Evolutionary conservation across 2,888 invertebrate genomes (phyloP).

Genomic region (Petrophora chlorosata): DNA sequence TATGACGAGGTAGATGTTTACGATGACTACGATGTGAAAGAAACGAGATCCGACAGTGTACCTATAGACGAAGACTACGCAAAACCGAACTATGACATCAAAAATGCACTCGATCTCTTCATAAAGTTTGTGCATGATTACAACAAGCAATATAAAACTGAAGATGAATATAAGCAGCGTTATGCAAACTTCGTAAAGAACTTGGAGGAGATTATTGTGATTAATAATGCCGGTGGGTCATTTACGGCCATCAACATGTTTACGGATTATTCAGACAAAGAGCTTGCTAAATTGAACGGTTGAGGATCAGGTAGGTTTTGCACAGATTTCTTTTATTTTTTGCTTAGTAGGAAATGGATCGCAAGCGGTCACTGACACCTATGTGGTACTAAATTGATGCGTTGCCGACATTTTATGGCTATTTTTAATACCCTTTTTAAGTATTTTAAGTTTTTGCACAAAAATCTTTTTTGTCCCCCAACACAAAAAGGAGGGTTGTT

Average conservation of each 20-base stretch:
- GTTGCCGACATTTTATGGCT: too few species aligned
- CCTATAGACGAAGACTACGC: conserved; percentile 27
- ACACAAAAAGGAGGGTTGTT: too few species aligned
- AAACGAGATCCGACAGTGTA: conserved; percentile 18
- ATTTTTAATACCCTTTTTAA: too few species aligned
- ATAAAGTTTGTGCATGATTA: conserved; percentile 51
- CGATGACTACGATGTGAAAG: conserved; percentile 11
- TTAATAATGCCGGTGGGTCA: conserved; percentile 47
- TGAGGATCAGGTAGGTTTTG: conserved; percentile 24
- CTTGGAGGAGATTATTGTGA: conserved; percentile 56
- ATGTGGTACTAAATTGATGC: too few species aligned
- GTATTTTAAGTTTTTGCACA: too few species aligned
- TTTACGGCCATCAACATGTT: conserved; percentile 60
- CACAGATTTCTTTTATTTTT: background rate
- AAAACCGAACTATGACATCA: conserved; percentile 54
- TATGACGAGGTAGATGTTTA: conserved; percentile 29
- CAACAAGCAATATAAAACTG: conserved; percentile 53
- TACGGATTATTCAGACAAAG: conserved; percentile 50
- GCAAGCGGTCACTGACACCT: too few species aligned
- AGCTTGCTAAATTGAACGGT: conserved; percentile 35
- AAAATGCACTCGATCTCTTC: conserved; percentile 56
- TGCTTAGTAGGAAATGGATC: too few species aligned
- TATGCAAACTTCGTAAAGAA: conserved; percentile 54
- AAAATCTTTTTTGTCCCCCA: too few species aligned
- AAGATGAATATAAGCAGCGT: conserved; percentile 49